Conservation (phyloP, 2,113 vertebrate genomes). For the Rhinogobius similis region DNA sequence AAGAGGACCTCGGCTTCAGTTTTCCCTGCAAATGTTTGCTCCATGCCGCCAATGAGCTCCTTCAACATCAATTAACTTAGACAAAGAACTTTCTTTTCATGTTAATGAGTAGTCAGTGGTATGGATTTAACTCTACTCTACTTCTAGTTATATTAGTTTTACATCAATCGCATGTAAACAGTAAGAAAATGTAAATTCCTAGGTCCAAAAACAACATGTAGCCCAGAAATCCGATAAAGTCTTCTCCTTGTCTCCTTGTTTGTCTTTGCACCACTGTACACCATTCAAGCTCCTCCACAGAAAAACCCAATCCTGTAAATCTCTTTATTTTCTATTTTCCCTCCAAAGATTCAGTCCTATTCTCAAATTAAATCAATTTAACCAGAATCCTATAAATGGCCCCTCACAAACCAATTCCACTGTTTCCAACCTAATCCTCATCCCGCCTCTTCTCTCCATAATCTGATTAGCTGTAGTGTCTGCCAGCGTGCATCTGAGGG, state of each 20-base stretch:
- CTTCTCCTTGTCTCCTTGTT: no score
- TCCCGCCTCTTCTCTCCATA: constrained; percentile 43
- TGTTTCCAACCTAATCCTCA: constrained; percentile 51
- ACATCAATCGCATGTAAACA: no score
- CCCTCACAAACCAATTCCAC: constrained; percentile 9
- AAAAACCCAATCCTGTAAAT: not conserved
- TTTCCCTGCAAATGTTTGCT: not conserved
- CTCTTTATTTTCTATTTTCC: not conserved
- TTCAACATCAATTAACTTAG: not conserved
- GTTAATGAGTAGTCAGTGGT: no score
- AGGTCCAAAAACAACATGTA: no score
- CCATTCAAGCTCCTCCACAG: not conserved
- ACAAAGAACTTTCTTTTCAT: no score
- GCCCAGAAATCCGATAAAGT: no score
- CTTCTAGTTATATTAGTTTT: no score
- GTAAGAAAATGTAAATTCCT: no score
- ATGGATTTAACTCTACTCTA: no score
- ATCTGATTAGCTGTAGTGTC: constrained; percentile 65
- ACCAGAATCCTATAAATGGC: constrained; percentile 18
- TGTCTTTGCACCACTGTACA: no score
- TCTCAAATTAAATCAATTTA: constrained; percentile 25
- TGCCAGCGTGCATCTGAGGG: constrained; percentile 27
- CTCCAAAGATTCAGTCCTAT: not conserved
- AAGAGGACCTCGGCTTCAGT: not conserved
- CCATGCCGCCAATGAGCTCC: not conserved